A percentile compares a stretch with the other conserved stretches of the same genome.
Evolutionary conservation across 2,797 vertebrate genomes (phyloP).

Genomic region (Chaetodon trifasciatus): DNA sequence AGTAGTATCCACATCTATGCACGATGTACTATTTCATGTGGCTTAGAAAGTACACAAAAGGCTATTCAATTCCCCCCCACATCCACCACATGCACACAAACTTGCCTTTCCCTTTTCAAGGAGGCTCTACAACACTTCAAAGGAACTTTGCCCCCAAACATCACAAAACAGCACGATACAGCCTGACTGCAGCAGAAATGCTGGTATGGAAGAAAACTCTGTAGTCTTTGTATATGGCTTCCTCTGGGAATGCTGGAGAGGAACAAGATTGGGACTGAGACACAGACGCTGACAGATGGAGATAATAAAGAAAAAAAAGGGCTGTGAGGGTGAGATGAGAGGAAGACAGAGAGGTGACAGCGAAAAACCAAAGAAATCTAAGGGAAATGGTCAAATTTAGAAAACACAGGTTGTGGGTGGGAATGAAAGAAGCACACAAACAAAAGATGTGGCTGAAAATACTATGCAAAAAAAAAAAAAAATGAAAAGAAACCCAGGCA

Average conservation of each 20-base stretch:
- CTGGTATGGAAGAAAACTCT: slow-evolving; percentile 57
- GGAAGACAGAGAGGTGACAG: slow-evolving; percentile 36
- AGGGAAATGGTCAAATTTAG: slow-evolving; percentile 53
- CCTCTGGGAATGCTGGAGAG: slow-evolving; percentile 67
- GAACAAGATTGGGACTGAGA: slow-evolving; percentile 66
- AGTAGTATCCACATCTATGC: slow-evolving; percentile 48
- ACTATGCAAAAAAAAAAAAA: neutral
- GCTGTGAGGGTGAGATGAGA: slow-evolving; percentile 60
- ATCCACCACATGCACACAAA: slow-evolving; percentile 53
- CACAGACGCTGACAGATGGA: slow-evolving; percentile 72
- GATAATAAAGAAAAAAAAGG: slow-evolving; percentile 58
- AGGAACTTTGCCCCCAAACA: slow-evolving; percentile 71
- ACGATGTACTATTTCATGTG: slow-evolving; percentile 52
- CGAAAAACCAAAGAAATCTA: slow-evolving; percentile 23
- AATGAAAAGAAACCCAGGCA: neutral
- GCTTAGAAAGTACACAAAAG: slow-evolving; percentile 63
- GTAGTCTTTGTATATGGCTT: slow-evolving; percentile 64
- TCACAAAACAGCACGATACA: slow-evolving; percentile 65
- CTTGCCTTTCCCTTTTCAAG: slow-evolving; percentile 52
- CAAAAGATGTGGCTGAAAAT: slow-evolving; percentile 14
- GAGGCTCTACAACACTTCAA: slow-evolving; percentile 73
- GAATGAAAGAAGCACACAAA: slow-evolving; percentile 33
- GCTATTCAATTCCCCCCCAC: slow-evolving; percentile 46
- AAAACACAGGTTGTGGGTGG: slow-evolving; percentile 23
- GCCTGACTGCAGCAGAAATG: slow-evolving; percentile 68